A percentile compares a stretch with the other conserved stretches of the same genome.
Conservation (phyloP, 2,113 vertebrate genomes). For the Lepisosteus oculatus region DNA sequence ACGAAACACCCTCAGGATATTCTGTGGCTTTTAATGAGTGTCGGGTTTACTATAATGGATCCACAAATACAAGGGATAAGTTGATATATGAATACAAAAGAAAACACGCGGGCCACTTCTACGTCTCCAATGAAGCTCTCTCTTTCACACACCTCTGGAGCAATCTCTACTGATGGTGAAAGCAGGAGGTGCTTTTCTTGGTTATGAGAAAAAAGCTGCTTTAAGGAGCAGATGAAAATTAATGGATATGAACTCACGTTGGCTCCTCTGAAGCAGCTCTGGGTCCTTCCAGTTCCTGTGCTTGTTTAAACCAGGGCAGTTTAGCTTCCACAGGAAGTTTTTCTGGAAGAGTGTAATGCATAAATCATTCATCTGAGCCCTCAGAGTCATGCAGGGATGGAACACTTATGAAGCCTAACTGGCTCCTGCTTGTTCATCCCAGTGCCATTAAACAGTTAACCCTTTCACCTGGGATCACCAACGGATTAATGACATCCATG, state of each 20-base stretch:
- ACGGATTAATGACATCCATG: background rate
- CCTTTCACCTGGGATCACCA: background rate
- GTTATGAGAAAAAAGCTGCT: background rate
- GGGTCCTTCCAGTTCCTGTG: constrained; percentile 83
- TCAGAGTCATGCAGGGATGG: constrained; percentile 7
- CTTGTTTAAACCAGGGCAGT: constrained; percentile 85
- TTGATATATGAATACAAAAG: background rate
- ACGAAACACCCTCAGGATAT: constrained; percentile 1
- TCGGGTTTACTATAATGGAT: background rate
- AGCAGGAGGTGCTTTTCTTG: background rate
- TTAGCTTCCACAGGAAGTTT: constrained; percentile 83
- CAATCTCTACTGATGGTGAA: background rate
- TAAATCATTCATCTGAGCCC: constrained; percentile 5
- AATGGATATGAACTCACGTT: constrained; percentile 66
- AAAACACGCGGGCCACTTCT: background rate
- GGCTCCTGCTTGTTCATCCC: background rate
- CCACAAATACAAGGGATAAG: background rate
- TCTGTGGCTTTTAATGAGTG: background rate
- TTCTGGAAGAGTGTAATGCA: constrained; percentile 60
- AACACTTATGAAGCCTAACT: background rate
- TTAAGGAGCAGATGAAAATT: background rate
- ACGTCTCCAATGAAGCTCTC: background rate
- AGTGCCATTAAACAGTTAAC: background rate
- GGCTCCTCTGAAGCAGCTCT: constrained; percentile 78
- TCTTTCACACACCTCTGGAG: background rate